phyloP scores from a whole-genome alignment of 2,888 invertebrate genomes.

The Ptychoptera albimana region DNA sequence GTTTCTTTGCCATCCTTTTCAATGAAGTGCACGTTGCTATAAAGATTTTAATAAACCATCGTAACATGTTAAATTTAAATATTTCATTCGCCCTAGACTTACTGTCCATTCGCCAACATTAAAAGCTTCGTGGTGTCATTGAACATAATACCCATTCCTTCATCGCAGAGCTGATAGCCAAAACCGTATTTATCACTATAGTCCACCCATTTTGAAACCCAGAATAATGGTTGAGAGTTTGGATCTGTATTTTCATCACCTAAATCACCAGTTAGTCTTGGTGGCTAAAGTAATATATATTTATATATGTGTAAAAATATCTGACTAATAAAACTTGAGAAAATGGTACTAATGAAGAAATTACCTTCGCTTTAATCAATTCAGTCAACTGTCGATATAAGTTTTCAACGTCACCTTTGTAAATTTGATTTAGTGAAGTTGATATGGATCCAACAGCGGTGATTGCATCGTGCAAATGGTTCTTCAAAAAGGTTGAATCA shows the following conservation, averaged over 20 bases:
- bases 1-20: conserved; percentile 79
- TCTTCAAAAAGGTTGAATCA: conserved; percentile 28
- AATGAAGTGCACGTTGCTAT: conserved; percentile 89
- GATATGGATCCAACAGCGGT: conserved; percentile 30
- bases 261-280: conserved; percentile 33
- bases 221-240: conserved; percentile 85
- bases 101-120: conserved; percentile 82
- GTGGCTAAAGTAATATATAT: conserved; percentile 24
- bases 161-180: conserved; percentile 96
- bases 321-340: too few species aligned
- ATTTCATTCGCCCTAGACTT: conserved; percentile 30
- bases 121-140: conserved; percentile 95
- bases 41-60: conserved; percentile 12
- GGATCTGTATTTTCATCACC: conserved; percentile 90
- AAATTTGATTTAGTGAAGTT: conserved; percentile 24
- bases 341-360: background rate
- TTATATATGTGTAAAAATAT: too few species aligned
- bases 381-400: conserved; percentile 24
- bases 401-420: conserved; percentile 27
- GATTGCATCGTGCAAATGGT: conserved; percentile 29
- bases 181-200: conserved; percentile 99
- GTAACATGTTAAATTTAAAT: too few species aligned
- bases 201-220: conserved; percentile 99
- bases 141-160: conserved; percentile 96
- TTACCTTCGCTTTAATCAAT: conserved; percentile 24